Percentiles rank a stretch among this genome's conserved stretches.
Conservation (phyloP, 2,113 vertebrate genomes). For the Mohoua ochrocephala region DNA sequence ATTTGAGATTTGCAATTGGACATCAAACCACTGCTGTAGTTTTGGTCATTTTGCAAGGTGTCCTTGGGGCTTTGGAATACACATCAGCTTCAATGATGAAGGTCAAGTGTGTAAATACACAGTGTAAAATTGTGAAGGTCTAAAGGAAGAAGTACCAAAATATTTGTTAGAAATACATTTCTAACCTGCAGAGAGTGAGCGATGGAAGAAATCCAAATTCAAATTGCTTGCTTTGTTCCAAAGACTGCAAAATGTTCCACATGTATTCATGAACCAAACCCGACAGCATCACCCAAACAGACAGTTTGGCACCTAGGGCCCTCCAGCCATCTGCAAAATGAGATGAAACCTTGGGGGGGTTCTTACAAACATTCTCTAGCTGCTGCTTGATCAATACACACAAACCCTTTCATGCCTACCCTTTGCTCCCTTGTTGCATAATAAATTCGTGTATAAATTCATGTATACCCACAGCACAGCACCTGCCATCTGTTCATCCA, state of each 20-base stretch:
- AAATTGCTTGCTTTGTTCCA: background rate
- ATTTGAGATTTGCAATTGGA: background rate
- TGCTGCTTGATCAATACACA: background rate
- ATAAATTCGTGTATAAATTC: background rate
- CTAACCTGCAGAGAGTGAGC: background rate
- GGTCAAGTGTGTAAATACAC: background rate
- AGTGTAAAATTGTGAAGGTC: background rate
- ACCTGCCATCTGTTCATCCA: constrained; percentile 23
- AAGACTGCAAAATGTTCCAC: background rate
- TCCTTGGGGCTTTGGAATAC: background rate
- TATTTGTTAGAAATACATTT: background rate
- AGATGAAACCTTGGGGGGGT: background rate
- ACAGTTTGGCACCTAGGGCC: background rate
- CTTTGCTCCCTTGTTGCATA: background rate
- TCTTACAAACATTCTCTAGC: background rate
- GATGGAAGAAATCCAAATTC: background rate
- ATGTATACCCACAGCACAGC: background rate
- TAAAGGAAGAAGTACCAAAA: background rate
- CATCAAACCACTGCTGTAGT: background rate
- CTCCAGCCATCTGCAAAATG: background rate
- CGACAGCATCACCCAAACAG: background rate
- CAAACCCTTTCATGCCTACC: background rate
- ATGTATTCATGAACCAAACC: background rate
- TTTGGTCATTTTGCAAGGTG: background rate
- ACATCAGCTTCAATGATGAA: background rate